phyloP scores from a whole-genome alignment of 2,113 vertebrate species.

The Pyxicephalus adspersus region DNA sequence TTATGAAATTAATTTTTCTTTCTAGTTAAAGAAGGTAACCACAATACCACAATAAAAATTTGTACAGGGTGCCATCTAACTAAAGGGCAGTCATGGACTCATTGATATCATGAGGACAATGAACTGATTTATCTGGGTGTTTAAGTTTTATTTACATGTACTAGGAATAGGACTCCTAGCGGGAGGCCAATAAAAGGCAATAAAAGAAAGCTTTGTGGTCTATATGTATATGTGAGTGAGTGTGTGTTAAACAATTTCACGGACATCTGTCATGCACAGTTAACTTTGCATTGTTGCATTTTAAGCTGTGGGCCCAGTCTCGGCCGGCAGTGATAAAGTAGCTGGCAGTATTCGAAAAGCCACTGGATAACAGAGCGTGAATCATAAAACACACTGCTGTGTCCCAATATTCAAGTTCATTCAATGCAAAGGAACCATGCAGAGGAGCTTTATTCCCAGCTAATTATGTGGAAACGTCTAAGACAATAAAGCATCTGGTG shows the following conservation, averaged over 20 bases:
- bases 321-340: conserved; percentile 81
- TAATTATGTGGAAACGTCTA: conserved; percentile 99
- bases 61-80: neutral
- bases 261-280: conserved; percentile 95
- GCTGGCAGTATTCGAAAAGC: conserved; percentile 83
- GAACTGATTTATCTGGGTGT: conserved; percentile 43
- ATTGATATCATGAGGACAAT: conserved; percentile 63
- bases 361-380: conserved; percentile 81
- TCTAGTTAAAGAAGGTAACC: neutral
- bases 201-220: conserved; percentile 68
- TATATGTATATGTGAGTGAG: conserved; percentile 62
- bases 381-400: conserved; percentile 87
- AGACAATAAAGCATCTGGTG: conserved; percentile 99
- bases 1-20: neutral
- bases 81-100: neutral
- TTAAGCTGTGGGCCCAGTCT: conserved; percentile 79
- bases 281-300: conserved; percentile 90
- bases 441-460: conserved; percentile 90
- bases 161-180: conserved; percentile 59
- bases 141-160: conserved; percentile 65
- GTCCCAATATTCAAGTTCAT: conserved; percentile 97
- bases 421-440: conserved; percentile 90
- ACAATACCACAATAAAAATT: neutral
- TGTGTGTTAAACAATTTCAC: conserved; percentile 93
- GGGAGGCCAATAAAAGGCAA: conserved; percentile 35